phyloP scores from a whole-genome alignment of 2,113 vertebrate species.

The Nannospalax galili region DNA sequence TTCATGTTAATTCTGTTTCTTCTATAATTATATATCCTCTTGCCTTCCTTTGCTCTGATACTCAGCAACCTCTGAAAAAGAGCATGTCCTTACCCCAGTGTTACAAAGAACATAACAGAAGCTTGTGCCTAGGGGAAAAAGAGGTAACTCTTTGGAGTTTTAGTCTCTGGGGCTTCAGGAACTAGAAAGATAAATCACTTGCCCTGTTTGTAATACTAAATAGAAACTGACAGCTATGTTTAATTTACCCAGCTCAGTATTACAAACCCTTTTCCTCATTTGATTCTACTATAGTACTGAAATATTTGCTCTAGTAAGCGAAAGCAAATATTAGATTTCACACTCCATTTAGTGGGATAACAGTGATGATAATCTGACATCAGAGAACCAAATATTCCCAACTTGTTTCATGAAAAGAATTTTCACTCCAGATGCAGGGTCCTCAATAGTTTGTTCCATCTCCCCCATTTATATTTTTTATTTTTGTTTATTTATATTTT shows the following conservation, averaged over 20 bases:
- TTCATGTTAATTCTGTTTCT: background rate
- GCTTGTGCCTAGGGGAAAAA: background rate
- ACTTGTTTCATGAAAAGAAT: constrained; percentile 22
- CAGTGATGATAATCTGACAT: constrained; percentile 56
- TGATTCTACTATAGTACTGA: constrained; percentile 61
- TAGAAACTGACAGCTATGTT: constrained; percentile 43
- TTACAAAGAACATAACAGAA: background rate
- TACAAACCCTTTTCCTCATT: constrained; percentile 34
- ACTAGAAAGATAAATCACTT: constrained; percentile 24
- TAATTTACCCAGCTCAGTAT: constrained; percentile 54
- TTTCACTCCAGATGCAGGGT: background rate
- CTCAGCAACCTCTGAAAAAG: constrained; percentile 8
- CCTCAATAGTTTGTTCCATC: background rate
- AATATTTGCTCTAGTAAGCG: constrained; percentile 64
- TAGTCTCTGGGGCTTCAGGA: background rate
- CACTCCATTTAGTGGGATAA: constrained; percentile 47
- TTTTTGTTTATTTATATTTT: background rate
- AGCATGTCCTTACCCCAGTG: background rate
- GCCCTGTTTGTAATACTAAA: constrained; percentile 41
- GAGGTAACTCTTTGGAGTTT: background rate
- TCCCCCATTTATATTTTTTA: background rate
- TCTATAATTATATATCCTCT: background rate
- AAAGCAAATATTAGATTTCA: constrained; percentile 70
- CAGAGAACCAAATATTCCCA: constrained; percentile 35
- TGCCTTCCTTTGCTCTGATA: background rate